Percentiles rank a stretch among this genome's conserved stretches.
Conservation (phyloP, 2,113 vertebrate genomes). For the Sphaerodactylus townsendi region DNA sequence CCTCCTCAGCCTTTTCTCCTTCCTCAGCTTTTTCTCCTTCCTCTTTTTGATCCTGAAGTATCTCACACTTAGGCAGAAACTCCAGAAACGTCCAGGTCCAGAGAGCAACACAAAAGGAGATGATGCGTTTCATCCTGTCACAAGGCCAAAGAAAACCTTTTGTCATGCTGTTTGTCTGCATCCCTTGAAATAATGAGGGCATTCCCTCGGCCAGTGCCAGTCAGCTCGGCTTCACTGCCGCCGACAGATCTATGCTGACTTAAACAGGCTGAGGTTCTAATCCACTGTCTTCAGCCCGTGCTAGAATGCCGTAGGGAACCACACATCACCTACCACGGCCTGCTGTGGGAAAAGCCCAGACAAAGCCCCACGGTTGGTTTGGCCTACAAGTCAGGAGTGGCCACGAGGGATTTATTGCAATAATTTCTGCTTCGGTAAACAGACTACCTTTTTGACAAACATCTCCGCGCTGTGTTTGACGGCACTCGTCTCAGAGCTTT, state of each 20-base stretch:
- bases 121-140: background rate
- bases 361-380: background rate
- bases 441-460: constrained; percentile 42
- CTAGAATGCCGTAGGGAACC: accelerated
- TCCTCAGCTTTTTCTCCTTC: background rate
- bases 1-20: too few relatives aligned
- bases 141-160: background rate
- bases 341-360: background rate
- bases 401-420: background rate
- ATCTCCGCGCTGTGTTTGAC: constrained; percentile 42
- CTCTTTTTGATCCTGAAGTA: background rate
- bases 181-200: accelerated
- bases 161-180: background rate
- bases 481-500: constrained; percentile 18
- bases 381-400: constrained; percentile 16
- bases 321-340: accelerated
- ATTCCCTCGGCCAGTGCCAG: background rate
- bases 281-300: background rate
- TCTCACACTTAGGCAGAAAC: too few relatives aligned
- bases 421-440: constrained; percentile 49
- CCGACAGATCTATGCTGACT: constrained; percentile 5
- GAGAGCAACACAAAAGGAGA: background rate
- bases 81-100: background rate
- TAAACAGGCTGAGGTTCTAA: background rate
- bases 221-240: background rate